These are phyloP conservation scores for Pteria penguin DNA, from an alignment of 2,888 invertebrate species.

Conservation along the genomic window DNA sequence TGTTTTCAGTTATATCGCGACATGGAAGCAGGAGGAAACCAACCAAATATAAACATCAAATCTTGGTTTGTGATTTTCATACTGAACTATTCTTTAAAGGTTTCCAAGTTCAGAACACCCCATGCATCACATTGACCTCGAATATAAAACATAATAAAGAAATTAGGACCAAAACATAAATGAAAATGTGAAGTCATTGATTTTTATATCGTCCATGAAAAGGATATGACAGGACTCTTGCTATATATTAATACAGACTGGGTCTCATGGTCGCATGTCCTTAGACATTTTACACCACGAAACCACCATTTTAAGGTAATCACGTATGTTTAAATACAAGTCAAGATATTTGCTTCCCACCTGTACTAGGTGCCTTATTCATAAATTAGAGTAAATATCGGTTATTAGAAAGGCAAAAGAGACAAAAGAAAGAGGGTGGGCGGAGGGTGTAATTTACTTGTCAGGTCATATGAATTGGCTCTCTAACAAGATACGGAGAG, in stretches of 20 bases:
- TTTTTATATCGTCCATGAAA: not conserved
- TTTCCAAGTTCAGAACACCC: too few relatives aligned
- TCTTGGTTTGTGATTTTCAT: too few relatives aligned
- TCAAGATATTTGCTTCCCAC: too few relatives aligned
- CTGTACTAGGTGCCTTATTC: not conserved
- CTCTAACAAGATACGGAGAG: not conserved
- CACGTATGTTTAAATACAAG: not conserved
- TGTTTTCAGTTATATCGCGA: too few relatives aligned
- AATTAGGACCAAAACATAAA: not conserved
- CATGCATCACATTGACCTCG: too few relatives aligned
- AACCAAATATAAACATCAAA: too few relatives aligned
- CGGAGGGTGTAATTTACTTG: not conserved
- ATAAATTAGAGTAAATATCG: not conserved
- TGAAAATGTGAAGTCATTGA: not conserved
- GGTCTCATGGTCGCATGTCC: not conserved
- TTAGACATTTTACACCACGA: not conserved
- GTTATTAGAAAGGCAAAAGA: not conserved
- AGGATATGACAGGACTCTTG: not conserved
- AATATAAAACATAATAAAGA: not conserved
- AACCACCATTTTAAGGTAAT: slow-evolving; percentile 2
- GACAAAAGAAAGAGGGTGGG: not conserved
- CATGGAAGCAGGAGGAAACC: too few relatives aligned
- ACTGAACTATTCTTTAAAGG: too few relatives aligned
- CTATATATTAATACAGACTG: too few relatives aligned
- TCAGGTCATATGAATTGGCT: not conserved